Conservation (phyloP, 2,797 vertebrate species). For the Thaleichthys pacificus region DNA sequence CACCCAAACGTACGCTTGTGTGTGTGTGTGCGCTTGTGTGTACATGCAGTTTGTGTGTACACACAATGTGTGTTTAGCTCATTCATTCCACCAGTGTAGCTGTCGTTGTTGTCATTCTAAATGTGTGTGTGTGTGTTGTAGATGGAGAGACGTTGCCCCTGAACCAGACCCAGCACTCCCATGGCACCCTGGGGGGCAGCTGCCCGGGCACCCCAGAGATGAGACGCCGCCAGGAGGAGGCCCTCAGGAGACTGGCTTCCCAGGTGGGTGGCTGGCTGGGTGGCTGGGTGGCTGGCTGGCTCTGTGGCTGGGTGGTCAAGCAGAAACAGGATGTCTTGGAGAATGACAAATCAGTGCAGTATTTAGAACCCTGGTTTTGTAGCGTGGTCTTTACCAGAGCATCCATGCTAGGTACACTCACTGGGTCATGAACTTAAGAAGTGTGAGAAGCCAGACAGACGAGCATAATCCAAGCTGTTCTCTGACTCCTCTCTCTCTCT, state of each 20-base stretch:
- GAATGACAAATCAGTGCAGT: no score
- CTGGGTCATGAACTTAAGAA: no score
- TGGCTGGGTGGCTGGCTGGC: neutral
- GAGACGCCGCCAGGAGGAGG: slow-evolving; percentile 88
- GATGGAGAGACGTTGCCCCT: slow-evolving; percentile 83
- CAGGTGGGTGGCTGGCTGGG: neutral
- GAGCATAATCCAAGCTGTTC: neutral
- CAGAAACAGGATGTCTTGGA: no score
- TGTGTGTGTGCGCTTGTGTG: neutral
- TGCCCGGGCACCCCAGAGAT: slow-evolving; percentile 94
- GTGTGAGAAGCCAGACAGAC: no score
- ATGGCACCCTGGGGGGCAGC: slow-evolving; percentile 86
- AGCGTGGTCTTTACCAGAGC: no score
- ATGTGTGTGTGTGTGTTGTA: slow-evolving; percentile 44
- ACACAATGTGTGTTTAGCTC: no score
- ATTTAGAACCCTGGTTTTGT: no score
- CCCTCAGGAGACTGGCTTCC: slow-evolving; percentile 78
- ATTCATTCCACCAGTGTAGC: no score
- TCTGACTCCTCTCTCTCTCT: neutral
- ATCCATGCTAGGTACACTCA: no score
- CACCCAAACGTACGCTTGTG: slow-evolving; percentile 81
- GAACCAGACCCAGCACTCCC: slow-evolving; percentile 76
- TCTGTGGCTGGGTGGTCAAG: neutral
- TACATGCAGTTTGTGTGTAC: neutral
- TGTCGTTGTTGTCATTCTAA: no score